Base-by-base conservation (phyloP, 2,888 invertebrate genomes). In the Suillia variegata region DNA sequence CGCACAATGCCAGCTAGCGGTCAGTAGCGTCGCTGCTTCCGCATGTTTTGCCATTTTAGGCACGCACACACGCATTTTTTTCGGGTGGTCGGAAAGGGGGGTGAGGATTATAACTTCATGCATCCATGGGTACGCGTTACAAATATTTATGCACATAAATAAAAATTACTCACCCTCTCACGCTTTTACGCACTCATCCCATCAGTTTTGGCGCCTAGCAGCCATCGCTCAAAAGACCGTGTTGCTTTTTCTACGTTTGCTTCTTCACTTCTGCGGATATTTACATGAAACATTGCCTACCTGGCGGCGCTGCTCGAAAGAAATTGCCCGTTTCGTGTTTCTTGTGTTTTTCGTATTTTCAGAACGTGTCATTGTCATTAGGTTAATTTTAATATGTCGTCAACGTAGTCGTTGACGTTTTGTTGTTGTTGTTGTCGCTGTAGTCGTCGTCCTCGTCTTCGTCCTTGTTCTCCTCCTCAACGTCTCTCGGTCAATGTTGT, bases 401-500 rank as follows among this genome's bases (percentile, higher is more conserved):
- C 45, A 5, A 18, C 13, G 8, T 45, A 17, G 45, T 45, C 45
- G 18, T 45, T 18, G 13, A 12, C 18, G 45, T n/a, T n/a, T n/a
- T n/a, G n/a, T n/a, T n/a, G n/a, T n/a, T n/a, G n/a, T n/a, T n/a
- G n/a, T n/a, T n/a, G n/a, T n/a, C n/a, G n/a, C n/a, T n/a, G n/a
- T n/a, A n/a, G n/a, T n/a, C n/a, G n/a, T n/a, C n/a, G n/a, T n/a
- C n/a, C n/a, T n/a, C n/a, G n/a, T n/a, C n/a, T n/a, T n/a, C n/a
- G n/a, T n/a, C n/a, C n/a, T n/a, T n/a, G n/a, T n/a, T n/a, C n/a
- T n/a, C n/a, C n/a, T n/a, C n/a, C n/a, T n/a, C n/a, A n/a, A n/a
- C n/a, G n/a, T n/a, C n/a, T n/a, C n/a, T n/a, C 17, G 45, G 45
- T 45, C 45, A 45, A 45, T 45, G 45, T 45, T 45, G n/a, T 38